These are phyloP conservation scores for Scophthalmus maximus DNA, from an alignment of 2,113 vertebrate genomes.

Conservation along the genomic window DNA sequence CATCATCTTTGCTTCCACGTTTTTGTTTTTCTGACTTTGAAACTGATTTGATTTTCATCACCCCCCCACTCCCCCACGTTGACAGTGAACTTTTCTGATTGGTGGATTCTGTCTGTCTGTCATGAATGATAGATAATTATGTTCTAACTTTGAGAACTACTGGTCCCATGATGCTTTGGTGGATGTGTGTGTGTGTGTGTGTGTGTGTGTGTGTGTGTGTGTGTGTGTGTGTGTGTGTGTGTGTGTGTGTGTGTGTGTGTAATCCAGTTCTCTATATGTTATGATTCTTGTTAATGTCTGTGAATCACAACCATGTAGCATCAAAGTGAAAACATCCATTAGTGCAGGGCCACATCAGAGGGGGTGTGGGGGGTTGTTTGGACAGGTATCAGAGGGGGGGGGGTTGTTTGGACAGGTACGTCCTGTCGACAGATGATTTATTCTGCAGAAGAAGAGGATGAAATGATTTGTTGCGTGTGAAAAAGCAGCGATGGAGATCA, in stretches of 20 bases:
- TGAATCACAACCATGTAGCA: constrained; percentile 66
- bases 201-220: too few relatives aligned
- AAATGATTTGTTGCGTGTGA: constrained; percentile 67
- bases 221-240: too few relatives aligned
- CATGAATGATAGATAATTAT: too few relatives aligned
- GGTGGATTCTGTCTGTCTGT: too few relatives aligned
- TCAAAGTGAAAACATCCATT: constrained; percentile 77
- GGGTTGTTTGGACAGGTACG: constrained; percentile 58
- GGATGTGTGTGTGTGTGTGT: too few relatives aligned
- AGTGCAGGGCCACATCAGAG: constrained; percentile 67
- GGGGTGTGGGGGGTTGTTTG: not conserved
- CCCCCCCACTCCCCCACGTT: not conserved
- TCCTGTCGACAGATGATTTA: constrained; percentile 64
- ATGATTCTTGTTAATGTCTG: not conserved
- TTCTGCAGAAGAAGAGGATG: constrained; percentile 44
- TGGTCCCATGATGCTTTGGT: too few relatives aligned
- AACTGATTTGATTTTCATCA: constrained; percentile 54
- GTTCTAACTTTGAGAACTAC: too few relatives aligned
- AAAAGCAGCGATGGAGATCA: constrained; percentile 60
- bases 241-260: too few relatives aligned
- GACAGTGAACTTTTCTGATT: too few relatives aligned
- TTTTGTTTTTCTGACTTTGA: constrained; percentile 56
- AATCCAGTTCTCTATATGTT: not conserved
- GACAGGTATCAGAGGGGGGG: not conserved
- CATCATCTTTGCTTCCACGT: constrained; percentile 32